Conservation (phyloP, 2,797 vertebrate species). For the Poecilia picta region DNA sequence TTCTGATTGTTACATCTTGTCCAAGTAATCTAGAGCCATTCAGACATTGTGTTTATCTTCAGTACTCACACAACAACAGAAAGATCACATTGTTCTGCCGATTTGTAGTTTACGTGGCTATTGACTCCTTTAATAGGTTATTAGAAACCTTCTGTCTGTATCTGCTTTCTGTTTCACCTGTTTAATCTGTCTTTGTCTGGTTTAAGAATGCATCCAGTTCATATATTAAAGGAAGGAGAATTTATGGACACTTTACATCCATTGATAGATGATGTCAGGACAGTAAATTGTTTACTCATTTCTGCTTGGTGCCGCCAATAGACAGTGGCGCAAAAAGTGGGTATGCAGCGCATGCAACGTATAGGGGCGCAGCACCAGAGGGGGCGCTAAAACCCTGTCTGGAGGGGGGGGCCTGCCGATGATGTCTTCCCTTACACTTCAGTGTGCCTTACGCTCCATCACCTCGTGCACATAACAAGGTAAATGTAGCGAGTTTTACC, state of each 20-base stretch:
- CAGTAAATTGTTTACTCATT: conserved; percentile 20
- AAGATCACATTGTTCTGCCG: not conserved
- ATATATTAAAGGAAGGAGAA: not conserved
- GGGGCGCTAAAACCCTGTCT: too few relatives aligned
- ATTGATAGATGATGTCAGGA: conserved; percentile 16
- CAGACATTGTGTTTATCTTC: conserved; percentile 16
- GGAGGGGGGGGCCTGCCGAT: too few relatives aligned
- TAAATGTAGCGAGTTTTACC: too few relatives aligned
- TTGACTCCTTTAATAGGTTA: not conserved
- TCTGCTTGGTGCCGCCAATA: conserved; percentile 16
- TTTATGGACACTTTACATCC: conserved; percentile 4
- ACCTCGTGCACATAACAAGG: too few relatives aligned
- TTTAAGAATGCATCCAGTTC: not conserved
- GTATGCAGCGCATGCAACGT: too few relatives aligned
- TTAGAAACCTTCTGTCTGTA: not conserved
- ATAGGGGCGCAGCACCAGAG: too few relatives aligned
- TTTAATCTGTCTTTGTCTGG: not conserved
- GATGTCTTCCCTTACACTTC: too few relatives aligned
- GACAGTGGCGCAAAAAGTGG: not conserved
- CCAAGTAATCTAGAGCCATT: conserved; percentile 40
- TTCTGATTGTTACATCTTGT: conserved; percentile 30
- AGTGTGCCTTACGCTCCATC: too few relatives aligned
- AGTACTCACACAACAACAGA: conserved; percentile 2
- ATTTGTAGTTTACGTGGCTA: conserved; percentile 1
- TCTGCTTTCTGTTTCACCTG: not conserved